These are phyloP conservation scores for Drosophila anomelani DNA, from an alignment of 2,888 invertebrate genomes.

Conservation along the genomic window DNA sequence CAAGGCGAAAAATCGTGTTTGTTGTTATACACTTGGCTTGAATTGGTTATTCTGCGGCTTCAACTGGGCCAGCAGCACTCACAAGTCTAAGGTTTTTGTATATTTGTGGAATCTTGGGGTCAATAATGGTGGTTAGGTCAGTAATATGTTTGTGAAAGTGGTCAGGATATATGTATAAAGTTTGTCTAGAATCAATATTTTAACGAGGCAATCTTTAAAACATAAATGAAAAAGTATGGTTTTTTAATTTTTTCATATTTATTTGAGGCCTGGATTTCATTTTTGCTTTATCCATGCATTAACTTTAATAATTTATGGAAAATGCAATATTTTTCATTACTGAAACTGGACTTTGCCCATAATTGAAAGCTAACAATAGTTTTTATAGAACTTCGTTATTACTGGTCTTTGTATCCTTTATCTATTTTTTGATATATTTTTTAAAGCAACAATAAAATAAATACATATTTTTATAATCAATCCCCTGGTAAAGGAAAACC, in stretches of 20 bases:
- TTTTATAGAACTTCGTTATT: no score
- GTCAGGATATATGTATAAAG: not conserved
- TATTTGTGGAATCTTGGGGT: not conserved
- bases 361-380: no score
- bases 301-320: no score
- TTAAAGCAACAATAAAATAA: no score
- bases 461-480: not conserved
- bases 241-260: no score
- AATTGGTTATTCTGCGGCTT: slow-evolving; percentile 12
- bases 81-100: not conserved
- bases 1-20: slow-evolving; percentile 51
- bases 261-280: no score
- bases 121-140: not conserved
- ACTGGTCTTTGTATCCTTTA: no score
- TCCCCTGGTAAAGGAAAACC: slow-evolving; percentile 2
- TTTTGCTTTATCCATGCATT: no score
- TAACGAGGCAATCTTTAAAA: not conserved
- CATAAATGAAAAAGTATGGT: no score
- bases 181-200: not conserved
- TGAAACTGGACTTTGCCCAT: no score
- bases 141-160: not conserved
- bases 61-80: slow-evolving; percentile 1
- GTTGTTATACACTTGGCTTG: slow-evolving; percentile 22
- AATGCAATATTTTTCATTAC: no score
- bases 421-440: no score